Base-by-base conservation (phyloP, 2,797 vertebrate species). In the Cheirogaleus major region DNA sequence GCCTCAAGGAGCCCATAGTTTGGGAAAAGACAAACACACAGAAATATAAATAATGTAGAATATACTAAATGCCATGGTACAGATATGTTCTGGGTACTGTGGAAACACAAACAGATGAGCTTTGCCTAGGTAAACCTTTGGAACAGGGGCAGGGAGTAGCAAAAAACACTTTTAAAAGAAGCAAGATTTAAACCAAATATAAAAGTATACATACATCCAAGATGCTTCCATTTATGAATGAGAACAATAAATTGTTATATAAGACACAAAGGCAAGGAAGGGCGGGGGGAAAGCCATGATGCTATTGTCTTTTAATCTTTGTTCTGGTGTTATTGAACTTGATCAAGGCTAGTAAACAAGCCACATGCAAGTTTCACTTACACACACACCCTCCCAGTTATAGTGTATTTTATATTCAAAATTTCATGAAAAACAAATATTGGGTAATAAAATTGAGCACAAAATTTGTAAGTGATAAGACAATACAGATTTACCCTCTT, bases 401-500 rank as follows among this genome's bases (percentile, higher is more conserved):
- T 0, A 73, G 14, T 50, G 11, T 70, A 75, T 65, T 83, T 91
- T 50, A 87, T 78, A 70, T 61, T 88, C 30, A 72, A 93, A 67
- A 23, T 48, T 57, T 90, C 57, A 52, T 59, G 4, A 78, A 91
- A 89, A 86, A 52, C 12, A 78, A 89, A 80, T 13, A 12, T 7
- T 43, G 13, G 23, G 11, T 61, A 69, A 88, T 35, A 70, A 79
- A 61, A 65, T 18, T 23, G 7, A 80, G n/a, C 35, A 91, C 18
- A 85, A 93, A 69, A 69, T 72, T n/a, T 93, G 63, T 43, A 96
- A 82, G 50, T 45, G 23, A 7, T 86, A 63, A 97, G 52, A 82
- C 13, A 93, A 91, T 41, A 85, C 14, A 67, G 57, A 52, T 67
- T 61, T 59, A 65, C 7, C n/a, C 13, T 45, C 23, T 94, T 81